Base-by-base conservation (phyloP, 2,888 invertebrate genomes). In the Beris morrisii region DNA sequence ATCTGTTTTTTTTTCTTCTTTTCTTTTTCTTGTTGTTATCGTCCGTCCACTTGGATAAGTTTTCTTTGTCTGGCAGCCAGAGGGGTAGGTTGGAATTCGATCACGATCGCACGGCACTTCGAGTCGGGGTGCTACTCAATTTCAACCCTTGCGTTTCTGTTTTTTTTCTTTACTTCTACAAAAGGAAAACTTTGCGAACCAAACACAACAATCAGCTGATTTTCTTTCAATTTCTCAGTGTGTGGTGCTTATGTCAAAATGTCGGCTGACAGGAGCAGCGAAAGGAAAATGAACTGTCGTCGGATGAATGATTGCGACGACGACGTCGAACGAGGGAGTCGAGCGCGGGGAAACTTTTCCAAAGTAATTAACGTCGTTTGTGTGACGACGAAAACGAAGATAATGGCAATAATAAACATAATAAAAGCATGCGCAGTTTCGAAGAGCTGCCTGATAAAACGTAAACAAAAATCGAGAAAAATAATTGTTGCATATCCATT, bases 161-260 rank as follows among this genome's bases (percentile, higher is more conserved):
- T 1, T 22, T 22, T 22, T 22, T 22, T 22, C 3, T 22, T 22
- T 1, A 22, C 22, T 22, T 38, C 38, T 1, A 22, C 4, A 38
- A 38, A 38, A 38, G 38, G 38, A 38, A 13, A 43, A 43, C 13
- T 32, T 30, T 28, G 12, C 22, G 50, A 32, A 38, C 52, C 32
- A 61, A 61, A 50, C 61, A n/a, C 38, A 46, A 28, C n/a, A 50
- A 61, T 61, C 61, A 61, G 61, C 61, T 61, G 61, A 61, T 50
- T 46, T 46, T 46, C 46, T 30, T 48, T 46, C 61, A 38, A 50
- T 61, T 61, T 38, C 52, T 61, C 12, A 44, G 46, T 13, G 13
- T 15, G 43, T 43, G 38, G 13, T 9, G 28, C 52, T 22, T 22
- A 22, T 22, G 61, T 61, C 61, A 61, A 61, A 48, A 61, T 38